Evolutionary conservation across 2,797 vertebrate species (phyloP).

Genomic region (Alosa sapidissima): DNA sequence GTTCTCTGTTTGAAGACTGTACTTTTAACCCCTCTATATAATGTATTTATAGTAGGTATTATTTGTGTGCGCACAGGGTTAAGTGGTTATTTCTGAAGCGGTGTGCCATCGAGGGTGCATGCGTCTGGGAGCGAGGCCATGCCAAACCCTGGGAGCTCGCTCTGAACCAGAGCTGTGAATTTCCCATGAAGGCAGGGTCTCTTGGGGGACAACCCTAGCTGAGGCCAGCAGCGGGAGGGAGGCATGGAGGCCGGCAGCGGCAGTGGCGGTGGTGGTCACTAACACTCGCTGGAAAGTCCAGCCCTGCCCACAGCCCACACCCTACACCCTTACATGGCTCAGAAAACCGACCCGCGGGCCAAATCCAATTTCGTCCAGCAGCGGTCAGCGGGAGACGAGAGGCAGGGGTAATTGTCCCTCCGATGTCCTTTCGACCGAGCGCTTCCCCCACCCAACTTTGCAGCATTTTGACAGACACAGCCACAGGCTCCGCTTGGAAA

Average conservation of each 20-base stretch:
- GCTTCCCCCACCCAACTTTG: not conserved
- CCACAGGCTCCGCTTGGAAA: not conserved
- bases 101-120: constrained; percentile 27
- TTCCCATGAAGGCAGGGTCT: constrained; percentile 75
- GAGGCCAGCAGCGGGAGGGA: not conserved
- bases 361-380: not conserved
- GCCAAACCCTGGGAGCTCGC: constrained; percentile 61
- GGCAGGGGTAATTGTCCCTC: not conserved
- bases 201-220: constrained; percentile 57
- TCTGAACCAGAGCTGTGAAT: constrained; percentile 69
- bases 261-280: too few species aligned
- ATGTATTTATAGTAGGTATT: not conserved
- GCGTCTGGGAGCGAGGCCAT: not conserved
- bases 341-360: not conserved
- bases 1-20: not conserved
- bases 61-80: not conserved
- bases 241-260: not conserved
- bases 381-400: not conserved
- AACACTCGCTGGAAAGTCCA: too few species aligned
- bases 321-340: constrained; percentile 1
- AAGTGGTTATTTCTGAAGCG: constrained; percentile 25
- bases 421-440: not conserved
- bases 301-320: not conserved
- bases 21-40: not conserved
- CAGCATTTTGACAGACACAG: not conserved